Conservation (phyloP, 2,113 vertebrate genomes). For the Ammodytes marinus region DNA sequence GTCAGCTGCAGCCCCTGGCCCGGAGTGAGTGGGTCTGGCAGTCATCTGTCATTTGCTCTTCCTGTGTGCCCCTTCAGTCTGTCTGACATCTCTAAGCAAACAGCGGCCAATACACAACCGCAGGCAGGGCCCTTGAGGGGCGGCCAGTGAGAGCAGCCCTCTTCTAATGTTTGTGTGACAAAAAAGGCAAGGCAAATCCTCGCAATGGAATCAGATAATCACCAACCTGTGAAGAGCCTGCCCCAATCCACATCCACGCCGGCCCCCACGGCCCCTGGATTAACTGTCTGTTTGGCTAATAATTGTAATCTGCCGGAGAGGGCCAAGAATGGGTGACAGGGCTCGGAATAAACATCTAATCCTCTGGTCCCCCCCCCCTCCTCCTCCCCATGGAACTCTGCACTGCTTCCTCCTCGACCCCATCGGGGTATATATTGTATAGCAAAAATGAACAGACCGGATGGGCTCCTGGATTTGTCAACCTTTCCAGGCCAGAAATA, state of each 20-base stretch:
- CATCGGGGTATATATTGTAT: constrained; percentile 1
- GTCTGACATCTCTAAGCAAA: constrained; percentile 88
- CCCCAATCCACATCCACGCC: constrained; percentile 90
- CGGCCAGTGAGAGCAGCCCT: constrained; percentile 82
- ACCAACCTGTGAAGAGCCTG: constrained; percentile 91
- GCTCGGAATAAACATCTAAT: constrained; percentile 85
- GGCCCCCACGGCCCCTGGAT: constrained; percentile 75
- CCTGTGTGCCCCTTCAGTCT: constrained; percentile 84
- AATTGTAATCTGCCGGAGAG: constrained; percentile 87
- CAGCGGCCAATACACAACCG: constrained; percentile 85
- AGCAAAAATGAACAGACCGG: constrained; percentile 10
- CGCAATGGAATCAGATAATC: constrained; percentile 91
- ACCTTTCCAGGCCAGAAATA: constrained; percentile 54
- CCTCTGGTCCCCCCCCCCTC: constrained; percentile 29
- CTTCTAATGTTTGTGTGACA: constrained; percentile 93
- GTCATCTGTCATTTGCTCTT: constrained; percentile 85
- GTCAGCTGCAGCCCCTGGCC: constrained; percentile 8
- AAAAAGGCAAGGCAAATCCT: constrained; percentile 90
- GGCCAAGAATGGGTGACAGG: constrained; percentile 75
- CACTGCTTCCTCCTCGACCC: constrained; percentile 18
- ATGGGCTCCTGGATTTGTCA: neutral
- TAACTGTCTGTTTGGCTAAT: constrained; percentile 90
- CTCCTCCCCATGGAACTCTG: neutral
- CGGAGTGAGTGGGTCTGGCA: constrained; percentile 71
- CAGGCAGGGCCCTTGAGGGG: constrained; percentile 66